These are phyloP conservation scores for Drosophila percnosoma DNA, from an alignment of 2,888 invertebrate species.

Conservation along the genomic window DNA sequence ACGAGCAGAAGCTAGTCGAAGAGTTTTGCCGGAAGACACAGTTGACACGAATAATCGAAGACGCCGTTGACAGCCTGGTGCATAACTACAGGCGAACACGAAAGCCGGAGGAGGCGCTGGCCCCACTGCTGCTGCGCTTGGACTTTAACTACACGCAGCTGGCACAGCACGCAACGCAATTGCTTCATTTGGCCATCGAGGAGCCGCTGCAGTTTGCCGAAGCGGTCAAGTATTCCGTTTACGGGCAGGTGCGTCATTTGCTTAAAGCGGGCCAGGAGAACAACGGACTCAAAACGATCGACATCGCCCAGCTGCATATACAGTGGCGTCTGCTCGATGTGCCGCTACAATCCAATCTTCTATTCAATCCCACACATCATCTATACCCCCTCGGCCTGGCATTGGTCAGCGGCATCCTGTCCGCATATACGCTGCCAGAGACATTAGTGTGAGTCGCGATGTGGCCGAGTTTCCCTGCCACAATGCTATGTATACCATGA, in stretches of 20 bases:
- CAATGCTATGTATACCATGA: not conserved
- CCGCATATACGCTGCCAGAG: slow-evolving; percentile 74
- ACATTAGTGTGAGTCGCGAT: slow-evolving; percentile 71
- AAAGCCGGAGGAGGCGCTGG: slow-evolving; percentile 74
- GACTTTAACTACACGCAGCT: slow-evolving; percentile 74
- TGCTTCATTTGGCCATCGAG: slow-evolving; percentile 72
- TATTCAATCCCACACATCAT: slow-evolving; percentile 60
- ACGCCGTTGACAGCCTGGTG: slow-evolving; percentile 61
- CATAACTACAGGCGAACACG: slow-evolving; percentile 56
- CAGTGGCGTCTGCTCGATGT: slow-evolving; percentile 76
- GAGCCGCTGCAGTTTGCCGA: slow-evolving; percentile 80
- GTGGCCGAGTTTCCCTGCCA: not conserved
- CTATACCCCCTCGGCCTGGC: slow-evolving; percentile 69
- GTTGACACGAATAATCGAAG: slow-evolving; percentile 69
- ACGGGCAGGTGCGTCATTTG: slow-evolving; percentile 65
- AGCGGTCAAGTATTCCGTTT: slow-evolving; percentile 75
- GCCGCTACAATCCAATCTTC: slow-evolving; percentile 68
- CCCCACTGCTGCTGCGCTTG: slow-evolving; percentile 71
- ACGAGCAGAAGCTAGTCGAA: slow-evolving; percentile 76
- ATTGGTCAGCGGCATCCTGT: slow-evolving; percentile 74
- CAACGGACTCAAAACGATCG: slow-evolving; percentile 61
- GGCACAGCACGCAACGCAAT: slow-evolving; percentile 31
- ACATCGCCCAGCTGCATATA: slow-evolving; percentile 78
- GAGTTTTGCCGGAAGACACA: slow-evolving; percentile 68
- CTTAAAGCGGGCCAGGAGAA: slow-evolving; percentile 35